Percentiles rank a stretch among this genome's conserved stretches.
Conservation (phyloP, 2,797 vertebrate species). For the Eurystomus glaucurus region DNA sequence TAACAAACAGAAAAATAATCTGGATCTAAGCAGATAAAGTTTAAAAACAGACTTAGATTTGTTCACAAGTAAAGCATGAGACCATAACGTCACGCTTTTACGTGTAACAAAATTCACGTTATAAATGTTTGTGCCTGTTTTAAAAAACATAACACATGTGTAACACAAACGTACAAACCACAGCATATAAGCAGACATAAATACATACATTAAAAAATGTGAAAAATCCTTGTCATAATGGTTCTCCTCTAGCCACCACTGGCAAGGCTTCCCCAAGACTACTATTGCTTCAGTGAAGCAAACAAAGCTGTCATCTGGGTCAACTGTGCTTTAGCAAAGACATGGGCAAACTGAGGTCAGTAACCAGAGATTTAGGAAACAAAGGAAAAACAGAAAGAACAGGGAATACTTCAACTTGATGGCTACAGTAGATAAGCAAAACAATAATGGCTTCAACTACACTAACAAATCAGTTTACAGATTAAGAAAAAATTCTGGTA, state of each 20-base stretch:
- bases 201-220: not conserved
- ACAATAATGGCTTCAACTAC: not conserved
- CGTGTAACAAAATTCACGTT: not conserved
- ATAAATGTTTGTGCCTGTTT: not conserved
- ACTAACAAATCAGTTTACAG: not conserved
- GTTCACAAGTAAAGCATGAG: not conserved
- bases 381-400: not conserved
- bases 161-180: not conserved
- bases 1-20: not conserved
- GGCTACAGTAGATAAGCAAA: not conserved
- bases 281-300: not conserved
- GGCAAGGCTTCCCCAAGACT: not conserved
- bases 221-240: not conserved
- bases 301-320: not conserved
- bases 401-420: not conserved
- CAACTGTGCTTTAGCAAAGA: not conserved
- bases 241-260: not conserved
- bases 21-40: not conserved
- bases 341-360: not conserved
- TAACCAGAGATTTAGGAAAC: not conserved
- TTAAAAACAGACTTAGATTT: not conserved
- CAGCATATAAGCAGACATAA: not conserved
- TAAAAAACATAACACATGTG: not conserved
- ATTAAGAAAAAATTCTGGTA: not conserved
- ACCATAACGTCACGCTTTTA: not conserved